A percentile compares a stretch with the other conserved stretches of the same genome.
These are phyloP conservation scores for Colistium nudipinnis DNA, from an alignment of 2,113 vertebrate species.

Conservation along the genomic window DNA sequence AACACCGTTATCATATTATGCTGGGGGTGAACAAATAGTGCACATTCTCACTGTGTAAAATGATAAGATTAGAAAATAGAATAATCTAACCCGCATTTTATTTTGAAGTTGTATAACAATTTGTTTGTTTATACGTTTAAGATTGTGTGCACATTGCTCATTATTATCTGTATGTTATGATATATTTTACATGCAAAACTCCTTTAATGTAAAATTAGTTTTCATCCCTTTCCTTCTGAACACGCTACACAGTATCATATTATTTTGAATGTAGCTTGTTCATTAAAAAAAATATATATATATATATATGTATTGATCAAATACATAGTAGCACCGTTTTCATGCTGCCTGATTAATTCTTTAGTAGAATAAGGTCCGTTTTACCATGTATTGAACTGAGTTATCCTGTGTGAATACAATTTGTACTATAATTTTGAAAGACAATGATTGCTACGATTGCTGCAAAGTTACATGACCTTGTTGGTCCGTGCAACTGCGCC, in stretches of 20 bases:
- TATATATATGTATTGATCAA: background rate
- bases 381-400: background rate
- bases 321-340: background rate
- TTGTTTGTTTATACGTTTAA: background rate
- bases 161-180: background rate
- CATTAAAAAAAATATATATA: background rate
- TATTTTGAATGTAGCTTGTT: no score
- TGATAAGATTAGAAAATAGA: background rate
- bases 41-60: background rate
- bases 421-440: background rate
- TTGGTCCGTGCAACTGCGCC: background rate
- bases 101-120: background rate
- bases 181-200: background rate
- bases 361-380: background rate
- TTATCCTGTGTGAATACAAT: background rate
- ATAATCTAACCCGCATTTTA: background rate
- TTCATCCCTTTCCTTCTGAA: background rate
- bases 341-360: background rate
- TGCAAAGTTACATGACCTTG: constrained; percentile 7
- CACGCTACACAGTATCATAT: background rate
- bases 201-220: background rate
- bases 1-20: background rate
- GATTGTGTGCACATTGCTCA: background rate
- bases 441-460: background rate
- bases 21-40: background rate